Evolutionary conservation across 2,113 vertebrate species (phyloP), one percentile per base, ranked within the genome.

Genomic region (Morphnarchus princeps): DNA sequence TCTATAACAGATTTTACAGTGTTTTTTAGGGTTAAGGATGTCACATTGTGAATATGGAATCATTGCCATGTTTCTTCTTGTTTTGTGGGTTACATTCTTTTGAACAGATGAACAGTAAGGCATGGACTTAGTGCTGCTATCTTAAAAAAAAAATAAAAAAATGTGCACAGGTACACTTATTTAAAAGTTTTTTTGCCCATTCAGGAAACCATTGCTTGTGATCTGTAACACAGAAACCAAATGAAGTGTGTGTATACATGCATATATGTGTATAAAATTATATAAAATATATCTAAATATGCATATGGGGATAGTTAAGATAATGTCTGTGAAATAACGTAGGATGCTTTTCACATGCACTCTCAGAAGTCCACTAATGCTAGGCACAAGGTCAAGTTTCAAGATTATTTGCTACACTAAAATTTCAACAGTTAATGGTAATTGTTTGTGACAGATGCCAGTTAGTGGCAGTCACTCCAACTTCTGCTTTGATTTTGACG

Each of bases 231-330:
- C 96, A 97, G 96, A 97, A 98, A 98, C 97, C 97, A 98, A 98
- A 98, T 98, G 97, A 98, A 96, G 93, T 98, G 90, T 97, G 92
- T 98, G 93, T 98, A 92, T 98, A 95, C 97, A 93, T 98, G 97
- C 97, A 97, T 96, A 95, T 97, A 97, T 98, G 95, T 98, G 97
- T 98, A 98, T 97, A 97, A 97, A 96, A 98, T 95, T 98, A 97
- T 97, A 97, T 98, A 90, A 97, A 95, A 94, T 97, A 96, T 96
- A 97, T 97, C 97, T 98, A 97, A 97, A 97, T 96, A 98, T 96
- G 91, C 95, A 97, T 98, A 97, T 94, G 95, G 95, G 95, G 94
- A 97, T 96, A 95, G 98, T 97, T 95, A 97, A 96, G 93, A 94
- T 97, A 91, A 97, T 97, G 95, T 97, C 89, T 98, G 97, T 98